A percentile compares a stretch with the other conserved stretches of the same genome.
phyloP scores from a whole-genome alignment of 2,113 vertebrate species.

The Hypomesus transpacificus region DNA sequence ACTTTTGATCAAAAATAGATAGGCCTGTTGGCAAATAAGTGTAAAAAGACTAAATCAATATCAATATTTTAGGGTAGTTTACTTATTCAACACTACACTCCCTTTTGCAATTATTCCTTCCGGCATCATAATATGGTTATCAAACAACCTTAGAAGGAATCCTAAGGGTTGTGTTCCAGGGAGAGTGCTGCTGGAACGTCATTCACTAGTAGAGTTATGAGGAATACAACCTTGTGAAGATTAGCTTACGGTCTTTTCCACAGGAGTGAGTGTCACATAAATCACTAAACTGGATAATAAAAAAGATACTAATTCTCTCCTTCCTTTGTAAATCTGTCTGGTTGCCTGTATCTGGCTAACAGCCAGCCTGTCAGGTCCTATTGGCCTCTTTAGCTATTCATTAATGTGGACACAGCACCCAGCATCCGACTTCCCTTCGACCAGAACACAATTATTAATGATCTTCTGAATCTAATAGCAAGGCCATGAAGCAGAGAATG shows the following conservation, averaged over 20 bases:
- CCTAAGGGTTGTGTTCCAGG: constrained; percentile 7
- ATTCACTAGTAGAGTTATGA: constrained; percentile 32
- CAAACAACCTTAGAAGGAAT: constrained; percentile 20
- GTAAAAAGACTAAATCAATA: background rate
- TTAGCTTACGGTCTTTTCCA: constrained; percentile 21
- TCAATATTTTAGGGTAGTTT: background rate
- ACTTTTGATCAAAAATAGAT: background rate
- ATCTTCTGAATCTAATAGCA: background rate
- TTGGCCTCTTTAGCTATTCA: background rate
- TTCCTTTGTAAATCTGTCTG: constrained; percentile 25
- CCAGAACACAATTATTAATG: background rate
- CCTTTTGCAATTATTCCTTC: background rate
- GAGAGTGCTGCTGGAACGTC: background rate
- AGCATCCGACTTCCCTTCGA: background rate
- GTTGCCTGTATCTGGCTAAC: background rate
- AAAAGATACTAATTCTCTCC: constrained; percentile 22
- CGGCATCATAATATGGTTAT: background rate
- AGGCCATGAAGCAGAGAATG: background rate
- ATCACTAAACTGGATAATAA: constrained; percentile 13
- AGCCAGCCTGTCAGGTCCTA: background rate
- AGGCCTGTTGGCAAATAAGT: background rate
- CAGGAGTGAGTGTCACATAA: constrained; percentile 25
- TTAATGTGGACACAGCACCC: background rate
- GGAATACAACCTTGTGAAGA: constrained; percentile 9
- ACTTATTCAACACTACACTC: background rate